Conservation (phyloP, 53 echinoderm and acorn worm genomes). For the Arbacia lixula region DNA sequence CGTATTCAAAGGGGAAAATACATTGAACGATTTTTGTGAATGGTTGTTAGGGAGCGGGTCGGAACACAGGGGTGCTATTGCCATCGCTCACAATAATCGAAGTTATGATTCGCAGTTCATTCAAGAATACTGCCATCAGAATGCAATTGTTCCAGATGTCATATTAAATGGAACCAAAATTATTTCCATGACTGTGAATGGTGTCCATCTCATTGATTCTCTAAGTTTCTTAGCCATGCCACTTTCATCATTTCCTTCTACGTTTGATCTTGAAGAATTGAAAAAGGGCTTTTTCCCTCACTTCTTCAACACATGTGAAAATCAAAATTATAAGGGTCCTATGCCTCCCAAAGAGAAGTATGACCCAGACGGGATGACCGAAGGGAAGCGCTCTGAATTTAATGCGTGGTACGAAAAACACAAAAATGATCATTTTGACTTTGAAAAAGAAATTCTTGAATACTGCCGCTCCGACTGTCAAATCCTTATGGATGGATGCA, state of each 20-base stretch:
- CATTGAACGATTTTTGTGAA: slow-evolving; percentile 43
- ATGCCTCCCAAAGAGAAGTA: neutral
- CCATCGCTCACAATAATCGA: slow-evolving; percentile 56
- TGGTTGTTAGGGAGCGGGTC: slow-evolving; percentile 46
- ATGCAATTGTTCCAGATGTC: slow-evolving; percentile 46
- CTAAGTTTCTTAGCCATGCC: slow-evolving; percentile 72
- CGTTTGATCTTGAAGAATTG: slow-evolving; percentile 41
- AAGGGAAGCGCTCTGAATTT: neutral
- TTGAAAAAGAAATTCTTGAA: slow-evolving; percentile 50
- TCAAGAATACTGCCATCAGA: slow-evolving; percentile 12
- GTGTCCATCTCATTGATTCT: slow-evolving; percentile 62
- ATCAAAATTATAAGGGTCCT: neutral
- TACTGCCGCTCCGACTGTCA: slow-evolving; percentile 66
- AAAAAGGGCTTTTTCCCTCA: slow-evolving; percentile 51
- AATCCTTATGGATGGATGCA: slow-evolving; percentile 49
- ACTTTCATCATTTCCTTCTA: slow-evolving; percentile 45
- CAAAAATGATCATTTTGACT: slow-evolving; percentile 25
- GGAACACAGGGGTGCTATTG: slow-evolving; percentile 26
- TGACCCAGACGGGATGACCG: slow-evolving; percentile 35
- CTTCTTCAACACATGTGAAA: slow-evolving; percentile 40
- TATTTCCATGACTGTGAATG: slow-evolving; percentile 9
- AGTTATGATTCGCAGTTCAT: slow-evolving; percentile 45
- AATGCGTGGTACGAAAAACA: slow-evolving; percentile 19
- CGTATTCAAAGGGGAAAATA: slow-evolving; percentile 32
- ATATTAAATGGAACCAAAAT: slow-evolving; percentile 58